Evolutionary conservation across 92 coral and sea anemone species (phyloP).

Genomic region (Heteractis magnifica): DNA sequence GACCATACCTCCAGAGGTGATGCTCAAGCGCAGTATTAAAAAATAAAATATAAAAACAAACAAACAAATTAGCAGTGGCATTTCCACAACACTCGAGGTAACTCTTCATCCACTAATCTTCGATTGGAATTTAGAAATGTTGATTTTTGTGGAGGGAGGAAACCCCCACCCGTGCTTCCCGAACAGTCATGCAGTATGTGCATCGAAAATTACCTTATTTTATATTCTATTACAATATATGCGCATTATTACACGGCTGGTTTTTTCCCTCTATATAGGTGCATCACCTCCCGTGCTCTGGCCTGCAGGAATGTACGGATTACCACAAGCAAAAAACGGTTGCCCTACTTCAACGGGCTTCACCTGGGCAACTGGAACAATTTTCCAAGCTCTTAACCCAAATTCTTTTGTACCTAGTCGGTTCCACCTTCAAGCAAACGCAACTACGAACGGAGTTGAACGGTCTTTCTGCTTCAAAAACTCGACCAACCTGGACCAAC

Average conservation of each 20-base stretch:
- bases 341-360: conserved; percentile 64
- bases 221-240: too few relatives aligned
- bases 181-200: too few relatives aligned
- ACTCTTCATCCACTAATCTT: too few relatives aligned
- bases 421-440: conserved; percentile 56
- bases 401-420: not conserved
- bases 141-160: too few relatives aligned
- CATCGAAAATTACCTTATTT: not conserved
- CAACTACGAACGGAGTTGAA: conserved; percentile 50
- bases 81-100: too few relatives aligned
- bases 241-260: not conserved
- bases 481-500: conserved; percentile 9
- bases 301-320: conserved; percentile 80
- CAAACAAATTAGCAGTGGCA: too few relatives aligned
- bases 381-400: conserved; percentile 61
- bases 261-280: not conserved
- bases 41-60: too few relatives aligned
- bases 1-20: too few relatives aligned
- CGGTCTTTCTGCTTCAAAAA: conserved; percentile 68
- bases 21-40: too few relatives aligned
- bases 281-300: conserved; percentile 29
- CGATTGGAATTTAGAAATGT: too few relatives aligned
- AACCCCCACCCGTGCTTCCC: too few relatives aligned
- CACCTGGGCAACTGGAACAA: conserved; percentile 65
- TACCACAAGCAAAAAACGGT: conserved; percentile 72